Conservation (phyloP, 2,113 vertebrate species). For the Eretmochelys imbricata region DNA sequence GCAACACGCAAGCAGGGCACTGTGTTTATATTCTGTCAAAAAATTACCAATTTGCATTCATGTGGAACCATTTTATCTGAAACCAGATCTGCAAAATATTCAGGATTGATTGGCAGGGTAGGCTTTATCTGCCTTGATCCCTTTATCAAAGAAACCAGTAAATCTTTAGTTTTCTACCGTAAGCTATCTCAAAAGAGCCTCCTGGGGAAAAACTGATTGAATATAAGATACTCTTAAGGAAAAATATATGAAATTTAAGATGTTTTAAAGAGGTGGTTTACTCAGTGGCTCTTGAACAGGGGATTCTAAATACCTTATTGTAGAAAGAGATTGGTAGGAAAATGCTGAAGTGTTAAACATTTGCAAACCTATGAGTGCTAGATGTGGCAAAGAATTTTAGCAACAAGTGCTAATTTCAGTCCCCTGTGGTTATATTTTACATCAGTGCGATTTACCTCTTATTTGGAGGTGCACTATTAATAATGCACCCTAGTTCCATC, state of each 20-base stretch:
- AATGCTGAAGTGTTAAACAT: accelerated
- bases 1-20: background rate
- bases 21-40: background rate
- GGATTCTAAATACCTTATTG: background rate
- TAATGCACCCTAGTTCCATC: background rate
- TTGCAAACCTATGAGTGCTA: background rate
- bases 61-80: background rate
- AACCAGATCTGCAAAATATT: background rate
- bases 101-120: background rate
- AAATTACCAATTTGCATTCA: background rate
- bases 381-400: background rate
- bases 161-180: background rate
- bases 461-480: background rate
- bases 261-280: background rate
- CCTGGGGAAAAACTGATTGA: background rate
- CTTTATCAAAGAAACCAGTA: background rate
- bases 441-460: background rate
- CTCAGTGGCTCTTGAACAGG: background rate
- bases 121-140: background rate
- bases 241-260: background rate
- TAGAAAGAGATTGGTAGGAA: background rate
- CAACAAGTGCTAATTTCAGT: too few relatives aligned
- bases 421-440: background rate
- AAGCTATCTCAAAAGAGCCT: background rate
- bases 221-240: background rate